Evolutionary conservation across 2,888 invertebrate genomes (phyloP).

Genomic region (Cantharis nigra): DNA sequence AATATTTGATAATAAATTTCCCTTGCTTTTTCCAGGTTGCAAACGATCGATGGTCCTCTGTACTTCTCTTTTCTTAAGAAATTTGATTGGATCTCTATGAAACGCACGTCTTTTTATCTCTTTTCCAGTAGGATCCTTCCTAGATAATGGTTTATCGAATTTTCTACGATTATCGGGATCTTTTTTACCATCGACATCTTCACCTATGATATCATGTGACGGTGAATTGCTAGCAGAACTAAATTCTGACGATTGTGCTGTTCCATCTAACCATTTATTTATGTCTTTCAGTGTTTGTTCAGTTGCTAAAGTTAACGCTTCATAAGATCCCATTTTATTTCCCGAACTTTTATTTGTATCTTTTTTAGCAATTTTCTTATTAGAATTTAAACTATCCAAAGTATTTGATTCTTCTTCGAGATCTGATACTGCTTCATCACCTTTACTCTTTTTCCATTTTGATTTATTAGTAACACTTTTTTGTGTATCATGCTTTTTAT

Average conservation of each 20-base stretch:
- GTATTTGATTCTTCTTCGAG: constrained; percentile 48
- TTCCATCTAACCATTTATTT: constrained; percentile 86
- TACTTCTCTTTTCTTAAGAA: constrained; percentile 67
- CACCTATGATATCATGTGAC: constrained; percentile 68
- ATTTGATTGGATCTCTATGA: constrained; percentile 49
- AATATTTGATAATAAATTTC: constrained; percentile 77
- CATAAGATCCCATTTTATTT: constrained; percentile 58
- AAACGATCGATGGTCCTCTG: constrained; percentile 82
- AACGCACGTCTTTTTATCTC: constrained; percentile 59
- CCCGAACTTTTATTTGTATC: constrained; percentile 40
- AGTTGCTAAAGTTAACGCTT: constrained; percentile 72
- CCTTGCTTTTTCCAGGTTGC: constrained; percentile 87
- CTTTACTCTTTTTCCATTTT: constrained; percentile 23
- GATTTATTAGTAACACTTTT: constrained; percentile 26
- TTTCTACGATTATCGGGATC: constrained; percentile 57
- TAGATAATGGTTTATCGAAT: constrained; percentile 52
- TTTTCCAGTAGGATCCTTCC: constrained; percentile 54
- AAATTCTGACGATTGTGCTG: constrained; percentile 75
- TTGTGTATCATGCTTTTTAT: constrained; percentile 21
- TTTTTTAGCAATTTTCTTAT: constrained; percentile 38
- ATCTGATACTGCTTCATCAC: constrained; percentile 33
- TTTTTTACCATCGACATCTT: constrained; percentile 58
- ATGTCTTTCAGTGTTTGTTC: constrained; percentile 84
- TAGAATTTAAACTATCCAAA: constrained; percentile 43
- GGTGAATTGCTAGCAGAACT: constrained; percentile 82